Base-by-base conservation (phyloP, 2,888 invertebrate genomes). In the Balanococcus diminutus region DNA sequence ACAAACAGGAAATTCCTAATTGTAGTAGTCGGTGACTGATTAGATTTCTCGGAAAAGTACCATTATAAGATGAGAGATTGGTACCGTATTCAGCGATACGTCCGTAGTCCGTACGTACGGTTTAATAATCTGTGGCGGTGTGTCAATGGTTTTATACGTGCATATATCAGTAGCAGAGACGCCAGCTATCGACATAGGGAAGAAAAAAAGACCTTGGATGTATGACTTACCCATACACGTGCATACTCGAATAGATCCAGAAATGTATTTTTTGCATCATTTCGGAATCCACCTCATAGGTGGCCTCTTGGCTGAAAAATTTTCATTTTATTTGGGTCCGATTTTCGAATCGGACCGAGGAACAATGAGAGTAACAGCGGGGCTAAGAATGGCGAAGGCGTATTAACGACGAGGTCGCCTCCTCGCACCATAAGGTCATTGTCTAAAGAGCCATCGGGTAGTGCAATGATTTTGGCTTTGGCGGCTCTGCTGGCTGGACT, bases 1-100 rank as follows among this genome's bases (percentile, higher is more conserved):
- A 79, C 19, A 32, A 79, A 36, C 75, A 79, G 75, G 75, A 79
- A 79, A 79, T 79, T 19, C 32, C 75, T 79, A 79, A 79, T 79
- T 79, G 36, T 79, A 19, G 22, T 19, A 19, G 75, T 25, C 75
- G 75, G 36, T 79, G 75, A 79, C 75, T 36, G 28, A 79, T 79
- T 19, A 2, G 1, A 6, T 79, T 79, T 79, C 75, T 79, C 1
- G 75, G 75, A 79, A 79, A 79, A 79, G 25, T 67, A 28, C 67
- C 67, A 67, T 31, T 25, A 19, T 22, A 4, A 28, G 1, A 56
- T 56, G 56, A 56, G 56, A 22, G 28, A 67, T 67, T 67, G 67
- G 67, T 67, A 28, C 25, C 25, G 4, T 28, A 67, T 67, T 51
- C 2, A 46, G 46, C 46, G 14, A 9, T 9, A 46, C 19, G 36